These are phyloP conservation scores for Thomomys bottae DNA, from an alignment of 2,113 vertebrate genomes.

Conservation along the genomic window DNA sequence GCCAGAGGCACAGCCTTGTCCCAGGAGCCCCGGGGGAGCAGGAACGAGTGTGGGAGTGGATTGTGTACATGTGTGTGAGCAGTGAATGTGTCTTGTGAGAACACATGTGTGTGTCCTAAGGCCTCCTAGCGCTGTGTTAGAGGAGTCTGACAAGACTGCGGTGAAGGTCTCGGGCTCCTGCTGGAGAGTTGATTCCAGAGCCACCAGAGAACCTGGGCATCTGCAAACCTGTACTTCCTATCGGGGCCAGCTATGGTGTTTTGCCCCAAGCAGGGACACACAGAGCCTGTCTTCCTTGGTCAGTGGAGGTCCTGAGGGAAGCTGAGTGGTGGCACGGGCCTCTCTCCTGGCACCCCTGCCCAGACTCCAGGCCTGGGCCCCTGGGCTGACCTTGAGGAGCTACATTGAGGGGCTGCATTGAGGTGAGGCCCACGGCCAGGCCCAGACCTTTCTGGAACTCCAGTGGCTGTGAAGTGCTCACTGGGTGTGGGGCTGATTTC, in stretches of 20 bases:
- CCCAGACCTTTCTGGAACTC: neutral
- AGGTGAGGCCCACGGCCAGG: neutral
- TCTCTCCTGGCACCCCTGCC: neutral
- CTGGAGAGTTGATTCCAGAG: neutral
- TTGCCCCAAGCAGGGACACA: neutral
- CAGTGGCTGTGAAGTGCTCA: no score
- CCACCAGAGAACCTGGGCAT: neutral
- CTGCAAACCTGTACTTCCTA: neutral
- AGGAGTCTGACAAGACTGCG: neutral
- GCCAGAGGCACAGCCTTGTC: no score
- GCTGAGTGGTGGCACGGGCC: neutral
- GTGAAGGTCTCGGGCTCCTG: no score
- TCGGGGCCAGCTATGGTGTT: neutral
- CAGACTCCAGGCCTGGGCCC: neutral
- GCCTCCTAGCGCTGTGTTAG: neutral
- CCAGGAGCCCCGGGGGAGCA: no score
- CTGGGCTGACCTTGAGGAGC: neutral
- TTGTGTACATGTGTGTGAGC: no score
- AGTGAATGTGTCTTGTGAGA: neutral
- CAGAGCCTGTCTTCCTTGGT: neutral
- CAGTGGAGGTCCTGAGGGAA: neutral
- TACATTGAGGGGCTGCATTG: neutral
- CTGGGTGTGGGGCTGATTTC: fast-evolving
- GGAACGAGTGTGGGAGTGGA: no score
- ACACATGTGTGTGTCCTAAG: no score